Percentiles rank a stretch among this genome's conserved stretches.
Evolutionary conservation across 2,797 vertebrate genomes (phyloP).

Genomic region (Propithecus deckenii): DNA sequence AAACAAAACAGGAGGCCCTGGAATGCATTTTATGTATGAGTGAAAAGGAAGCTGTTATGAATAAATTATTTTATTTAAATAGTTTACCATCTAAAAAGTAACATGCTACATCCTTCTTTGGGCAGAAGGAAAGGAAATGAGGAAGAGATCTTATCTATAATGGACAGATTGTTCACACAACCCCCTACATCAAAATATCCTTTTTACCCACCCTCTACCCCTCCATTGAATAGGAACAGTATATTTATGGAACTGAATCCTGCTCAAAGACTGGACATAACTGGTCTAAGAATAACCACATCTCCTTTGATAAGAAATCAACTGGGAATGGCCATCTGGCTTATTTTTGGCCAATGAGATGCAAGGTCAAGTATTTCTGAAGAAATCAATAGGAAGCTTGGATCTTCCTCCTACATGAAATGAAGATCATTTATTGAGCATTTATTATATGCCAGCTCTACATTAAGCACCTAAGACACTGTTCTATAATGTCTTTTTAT

Average conservation of each 20-base stretch:
- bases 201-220: background rate
- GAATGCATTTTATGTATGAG: conserved; percentile 25
- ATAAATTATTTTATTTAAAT: conserved; percentile 56
- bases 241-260: background rate
- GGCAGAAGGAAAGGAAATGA: conserved; percentile 27
- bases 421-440: conserved; percentile 1
- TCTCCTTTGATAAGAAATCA: conserved; percentile 14
- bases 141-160: background rate
- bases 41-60: conserved; percentile 49
- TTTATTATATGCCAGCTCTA: background rate
- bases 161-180: background rate
- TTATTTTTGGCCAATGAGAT: conserved; percentile 29
- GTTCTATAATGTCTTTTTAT: background rate
- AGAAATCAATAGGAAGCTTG: conserved; percentile 8
- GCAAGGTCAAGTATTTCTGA: conserved; percentile 16
- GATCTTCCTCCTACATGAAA: conserved; percentile 20
- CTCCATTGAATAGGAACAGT: background rate
- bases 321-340: background rate
- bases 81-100: conserved; percentile 52
- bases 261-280: conserved; percentile 31
- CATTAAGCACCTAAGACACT: background rate
- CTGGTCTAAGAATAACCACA: background rate
- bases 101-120: background rate
- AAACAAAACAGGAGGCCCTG: conserved; percentile 41
- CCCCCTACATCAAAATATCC: background rate